phyloP scores from a whole-genome alignment of 2,888 invertebrate species.

The Ennomos quercinarius region DNA sequence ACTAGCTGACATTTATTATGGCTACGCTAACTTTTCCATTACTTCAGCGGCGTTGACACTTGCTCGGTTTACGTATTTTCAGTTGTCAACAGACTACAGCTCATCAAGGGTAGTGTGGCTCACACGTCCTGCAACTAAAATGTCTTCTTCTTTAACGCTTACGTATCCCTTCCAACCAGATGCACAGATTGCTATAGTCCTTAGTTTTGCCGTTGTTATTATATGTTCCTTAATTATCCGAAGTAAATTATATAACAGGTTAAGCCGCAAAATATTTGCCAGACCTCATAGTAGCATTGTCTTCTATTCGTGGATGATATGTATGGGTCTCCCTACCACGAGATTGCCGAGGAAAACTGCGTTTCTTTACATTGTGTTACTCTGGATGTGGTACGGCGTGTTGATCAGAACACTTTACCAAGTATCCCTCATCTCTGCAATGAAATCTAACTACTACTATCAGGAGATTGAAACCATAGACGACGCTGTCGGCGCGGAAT shows the following conservation, averaged over 20 bases:
- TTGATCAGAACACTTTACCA: slow-evolving; percentile 72
- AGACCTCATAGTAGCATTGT: slow-evolving; percentile 48
- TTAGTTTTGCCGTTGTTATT: slow-evolving; percentile 58
- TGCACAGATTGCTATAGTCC: slow-evolving; percentile 53
- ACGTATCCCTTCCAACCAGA: slow-evolving; percentile 59
- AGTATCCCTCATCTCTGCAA: slow-evolving; percentile 64
- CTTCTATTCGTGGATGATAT: slow-evolving; percentile 67
- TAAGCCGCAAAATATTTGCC: slow-evolving; percentile 35
- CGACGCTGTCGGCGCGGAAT: slow-evolving; percentile 59
- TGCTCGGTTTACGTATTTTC: slow-evolving; percentile 58
- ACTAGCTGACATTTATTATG: slow-evolving; percentile 63
- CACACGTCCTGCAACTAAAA: slow-evolving; percentile 56
- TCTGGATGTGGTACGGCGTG: slow-evolving; percentile 72
- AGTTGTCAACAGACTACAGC: slow-evolving; percentile 63
- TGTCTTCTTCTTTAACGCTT: slow-evolving; percentile 66
- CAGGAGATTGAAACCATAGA: slow-evolving; percentile 59
- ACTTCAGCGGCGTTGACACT: slow-evolving; percentile 67
- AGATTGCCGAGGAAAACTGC: slow-evolving; percentile 57
- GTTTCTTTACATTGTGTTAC: slow-evolving; percentile 53
- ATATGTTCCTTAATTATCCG: slow-evolving; percentile 52
- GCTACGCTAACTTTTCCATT: slow-evolving; percentile 71
- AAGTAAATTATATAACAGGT: slow-evolving; percentile 44
- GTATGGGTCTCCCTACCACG: slow-evolving; percentile 61
- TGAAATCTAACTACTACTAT: slow-evolving; percentile 63
- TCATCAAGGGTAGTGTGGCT: slow-evolving; percentile 60